Evolutionary conservation across 2,113 vertebrate genomes (phyloP).

Genomic region (Gymnogyps californianus): DNA sequence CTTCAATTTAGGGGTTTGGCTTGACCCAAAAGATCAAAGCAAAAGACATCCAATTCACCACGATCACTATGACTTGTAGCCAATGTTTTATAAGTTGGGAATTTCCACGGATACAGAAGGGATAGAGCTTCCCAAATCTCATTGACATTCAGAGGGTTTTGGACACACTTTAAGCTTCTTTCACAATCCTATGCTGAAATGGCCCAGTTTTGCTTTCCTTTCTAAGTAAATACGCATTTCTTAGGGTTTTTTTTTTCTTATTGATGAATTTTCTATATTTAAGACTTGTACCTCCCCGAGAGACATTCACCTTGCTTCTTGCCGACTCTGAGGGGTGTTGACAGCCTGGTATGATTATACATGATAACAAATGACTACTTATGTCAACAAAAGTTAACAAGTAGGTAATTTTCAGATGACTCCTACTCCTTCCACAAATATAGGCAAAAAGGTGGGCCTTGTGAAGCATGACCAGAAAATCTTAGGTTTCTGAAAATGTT

Average conservation of each 20-base stretch:
- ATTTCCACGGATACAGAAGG: neutral
- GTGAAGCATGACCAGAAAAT: neutral
- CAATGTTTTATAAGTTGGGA: neutral
- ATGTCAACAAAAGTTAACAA: neutral
- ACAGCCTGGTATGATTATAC: neutral
- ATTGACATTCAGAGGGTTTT: neutral
- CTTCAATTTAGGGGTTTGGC: neutral
- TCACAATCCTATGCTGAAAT: neutral
- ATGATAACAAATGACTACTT: neutral
- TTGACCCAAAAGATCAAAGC: slow-evolving; percentile 14
- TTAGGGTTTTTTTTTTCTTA: neutral
- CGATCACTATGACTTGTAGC: neutral
- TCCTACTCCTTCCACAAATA: neutral
- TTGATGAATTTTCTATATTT: neutral
- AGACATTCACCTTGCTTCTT: neutral
- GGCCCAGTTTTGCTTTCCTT: neutral
- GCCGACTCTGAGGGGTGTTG: neutral
- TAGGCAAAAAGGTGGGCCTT: neutral
- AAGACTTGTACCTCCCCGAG: neutral
- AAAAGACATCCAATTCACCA: neutral
- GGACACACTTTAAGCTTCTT: neutral
- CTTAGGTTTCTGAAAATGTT: neutral
- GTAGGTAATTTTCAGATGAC: neutral
- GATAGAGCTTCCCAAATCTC: neutral
- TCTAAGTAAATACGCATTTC: neutral